Evolutionary conservation across 2,888 invertebrate species (phyloP).

Genomic region (Torymus aiolomorphi): DNA sequence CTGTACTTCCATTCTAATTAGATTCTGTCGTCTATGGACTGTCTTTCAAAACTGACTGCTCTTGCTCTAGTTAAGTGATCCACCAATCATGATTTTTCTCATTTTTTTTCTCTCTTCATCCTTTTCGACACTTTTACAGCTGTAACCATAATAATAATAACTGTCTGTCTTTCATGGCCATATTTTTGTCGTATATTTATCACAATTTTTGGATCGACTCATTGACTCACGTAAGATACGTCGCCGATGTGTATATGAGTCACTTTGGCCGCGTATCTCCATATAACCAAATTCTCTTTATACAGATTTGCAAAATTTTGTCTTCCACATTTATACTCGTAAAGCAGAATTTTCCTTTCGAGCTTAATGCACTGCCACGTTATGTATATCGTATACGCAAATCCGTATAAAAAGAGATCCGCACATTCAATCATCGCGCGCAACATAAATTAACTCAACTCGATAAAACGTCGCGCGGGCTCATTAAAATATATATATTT

Average conservation of each 20-base stretch:
- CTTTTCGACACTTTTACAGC: constrained; percentile 34
- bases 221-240: constrained; percentile 33
- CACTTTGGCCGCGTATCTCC: constrained; percentile 11
- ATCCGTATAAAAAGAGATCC: too few species aligned
- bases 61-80: constrained; percentile 66
- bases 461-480: too few species aligned
- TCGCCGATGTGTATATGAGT: constrained; percentile 8
- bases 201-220: constrained; percentile 24
- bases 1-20: constrained; percentile 45
- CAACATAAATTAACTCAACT: too few species aligned
- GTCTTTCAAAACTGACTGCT: constrained; percentile 59
- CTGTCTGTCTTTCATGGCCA: constrained; percentile 19
- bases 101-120: constrained; percentile 1
- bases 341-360: too few species aligned
- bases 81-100: constrained; percentile 34
- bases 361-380: too few species aligned
- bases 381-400: too few species aligned
- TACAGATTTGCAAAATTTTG: too few species aligned
- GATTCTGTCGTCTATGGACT: constrained; percentile 59
- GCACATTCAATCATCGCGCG: too few species aligned
- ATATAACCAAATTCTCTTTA: too few species aligned
- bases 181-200: constrained; percentile 10
- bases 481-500: too few species aligned
- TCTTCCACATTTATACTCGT: too few species aligned
- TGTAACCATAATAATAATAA: background rate